Conservation (phyloP, 1,140 invertebrate genomes). For the Cardiocondyla obscurior region DNA sequence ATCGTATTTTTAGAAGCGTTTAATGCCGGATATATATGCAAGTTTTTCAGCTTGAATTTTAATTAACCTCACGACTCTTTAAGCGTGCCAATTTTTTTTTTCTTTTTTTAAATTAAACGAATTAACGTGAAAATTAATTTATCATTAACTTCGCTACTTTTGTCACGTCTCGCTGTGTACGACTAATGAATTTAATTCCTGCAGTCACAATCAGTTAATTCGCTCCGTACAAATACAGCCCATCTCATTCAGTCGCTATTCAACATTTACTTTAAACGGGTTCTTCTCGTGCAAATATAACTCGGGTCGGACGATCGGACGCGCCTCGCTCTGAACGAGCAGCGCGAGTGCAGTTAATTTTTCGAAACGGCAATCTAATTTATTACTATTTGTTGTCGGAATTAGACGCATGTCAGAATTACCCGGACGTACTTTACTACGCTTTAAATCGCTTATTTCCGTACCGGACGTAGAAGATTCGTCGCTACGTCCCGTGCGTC, state of each 20-base stretch:
- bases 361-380: background rate
- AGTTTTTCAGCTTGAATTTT: background rate
- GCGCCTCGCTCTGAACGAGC: background rate
- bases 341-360: background rate
- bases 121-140: background rate
- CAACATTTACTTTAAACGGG: slow-evolving; percentile 31
- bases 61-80: background rate
- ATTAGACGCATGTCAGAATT: background rate
- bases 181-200: slow-evolving; percentile 9
- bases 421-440: slow-evolving; percentile 10
- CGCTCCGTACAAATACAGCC: background rate
- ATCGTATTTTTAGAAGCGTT: background rate
- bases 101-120: too few species aligned
- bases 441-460: slow-evolving; percentile 46
- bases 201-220: slow-evolving; percentile 1
- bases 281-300: slow-evolving; percentile 3
- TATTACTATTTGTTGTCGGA: background rate
- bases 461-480: slow-evolving; percentile 40
- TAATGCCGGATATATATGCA: background rate
- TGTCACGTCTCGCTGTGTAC: background rate
- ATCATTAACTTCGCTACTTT: background rate
- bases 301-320: background rate
- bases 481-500: slow-evolving; percentile 52
- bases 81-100: background rate
- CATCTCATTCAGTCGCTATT: background rate